phyloP scores from a whole-genome alignment of 2,888 invertebrate genomes.

The Clivina fossor region DNA sequence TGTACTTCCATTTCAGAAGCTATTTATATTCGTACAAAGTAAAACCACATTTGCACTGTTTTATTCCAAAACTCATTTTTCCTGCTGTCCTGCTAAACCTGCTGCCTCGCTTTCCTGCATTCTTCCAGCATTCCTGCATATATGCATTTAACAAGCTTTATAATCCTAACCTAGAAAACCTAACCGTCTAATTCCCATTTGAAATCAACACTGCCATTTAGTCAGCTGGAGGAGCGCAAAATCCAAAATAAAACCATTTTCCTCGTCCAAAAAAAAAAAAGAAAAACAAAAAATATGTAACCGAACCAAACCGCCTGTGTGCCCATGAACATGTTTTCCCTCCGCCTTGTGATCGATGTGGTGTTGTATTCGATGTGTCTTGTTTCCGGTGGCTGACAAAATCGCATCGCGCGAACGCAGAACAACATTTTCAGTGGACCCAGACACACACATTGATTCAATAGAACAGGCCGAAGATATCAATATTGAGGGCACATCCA shows the following conservation, averaged over 20 bases:
- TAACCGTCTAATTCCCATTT: too few species aligned
- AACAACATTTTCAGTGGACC: slow-evolving; percentile 96
- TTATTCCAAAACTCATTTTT: too few species aligned
- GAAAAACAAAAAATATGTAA: neutral
- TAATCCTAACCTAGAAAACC: too few species aligned
- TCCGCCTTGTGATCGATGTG: slow-evolving; percentile 43
- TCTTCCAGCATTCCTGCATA: too few species aligned
- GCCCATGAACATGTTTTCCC: too few species aligned
- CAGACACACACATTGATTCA: slow-evolving; percentile 96
- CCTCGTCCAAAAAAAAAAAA: neutral
- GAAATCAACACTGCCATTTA: too few species aligned
- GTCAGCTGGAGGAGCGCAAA: neutral
- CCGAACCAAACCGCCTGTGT: slow-evolving; percentile 25
- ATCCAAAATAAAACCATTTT: neutral
- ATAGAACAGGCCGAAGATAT: slow-evolving; percentile 96
- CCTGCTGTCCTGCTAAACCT: too few species aligned
- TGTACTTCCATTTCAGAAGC: too few species aligned
- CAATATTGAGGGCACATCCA: slow-evolving; percentile 98
- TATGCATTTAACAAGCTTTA: too few species aligned
- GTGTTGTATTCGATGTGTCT: slow-evolving; percentile 49
- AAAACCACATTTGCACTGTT: too few species aligned
- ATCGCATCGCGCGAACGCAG: slow-evolving; percentile 69
- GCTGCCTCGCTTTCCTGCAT: too few species aligned
- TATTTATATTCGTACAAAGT: too few species aligned
- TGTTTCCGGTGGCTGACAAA: slow-evolving; percentile 51